Evolutionary conservation across 2,888 invertebrate species (phyloP).

Genomic region (Lysandra bellargus): DNA sequence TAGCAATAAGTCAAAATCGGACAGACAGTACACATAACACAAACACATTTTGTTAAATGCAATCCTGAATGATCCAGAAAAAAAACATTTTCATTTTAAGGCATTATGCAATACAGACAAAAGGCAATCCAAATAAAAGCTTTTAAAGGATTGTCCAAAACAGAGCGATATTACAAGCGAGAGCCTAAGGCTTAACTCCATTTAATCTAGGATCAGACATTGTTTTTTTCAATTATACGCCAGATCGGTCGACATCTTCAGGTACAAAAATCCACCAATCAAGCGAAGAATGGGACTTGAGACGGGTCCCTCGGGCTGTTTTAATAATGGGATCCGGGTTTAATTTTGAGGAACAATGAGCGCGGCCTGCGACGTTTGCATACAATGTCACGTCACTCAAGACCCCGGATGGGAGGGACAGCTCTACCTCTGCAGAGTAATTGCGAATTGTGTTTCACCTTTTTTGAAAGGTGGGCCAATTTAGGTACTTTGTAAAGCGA

Average conservation of each 20-base stretch:
- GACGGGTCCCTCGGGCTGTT: slow-evolving; percentile 54
- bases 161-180: slow-evolving; percentile 36
- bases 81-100: slow-evolving; percentile 8
- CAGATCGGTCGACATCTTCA: slow-evolving; percentile 62
- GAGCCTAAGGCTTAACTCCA: slow-evolving; percentile 42
- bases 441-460: slow-evolving; percentile 25
- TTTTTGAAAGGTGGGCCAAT: not conserved
- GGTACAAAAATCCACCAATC: slow-evolving; percentile 59
- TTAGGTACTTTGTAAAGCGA: not conserved
- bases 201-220: slow-evolving; percentile 51
- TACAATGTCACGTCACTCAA: slow-evolving; percentile 52
- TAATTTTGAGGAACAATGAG: slow-evolving; percentile 75
- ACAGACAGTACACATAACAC: not conserved
- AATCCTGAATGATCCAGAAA: not conserved
- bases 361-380: slow-evolving; percentile 73
- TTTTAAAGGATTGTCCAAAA: slow-evolving; percentile 31
- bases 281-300: slow-evolving; percentile 63
- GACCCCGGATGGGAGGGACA: slow-evolving; percentile 11
- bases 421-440: slow-evolving; percentile 13
- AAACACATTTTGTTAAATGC: not conserved
- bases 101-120: not conserved
- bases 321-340: slow-evolving; percentile 68
- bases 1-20: not conserved
- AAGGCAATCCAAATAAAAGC: slow-evolving; percentile 18
- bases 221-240: slow-evolving; percentile 72